Conservation (phyloP, 2,888 invertebrate species). For the Lepidonotus clava region DNA sequence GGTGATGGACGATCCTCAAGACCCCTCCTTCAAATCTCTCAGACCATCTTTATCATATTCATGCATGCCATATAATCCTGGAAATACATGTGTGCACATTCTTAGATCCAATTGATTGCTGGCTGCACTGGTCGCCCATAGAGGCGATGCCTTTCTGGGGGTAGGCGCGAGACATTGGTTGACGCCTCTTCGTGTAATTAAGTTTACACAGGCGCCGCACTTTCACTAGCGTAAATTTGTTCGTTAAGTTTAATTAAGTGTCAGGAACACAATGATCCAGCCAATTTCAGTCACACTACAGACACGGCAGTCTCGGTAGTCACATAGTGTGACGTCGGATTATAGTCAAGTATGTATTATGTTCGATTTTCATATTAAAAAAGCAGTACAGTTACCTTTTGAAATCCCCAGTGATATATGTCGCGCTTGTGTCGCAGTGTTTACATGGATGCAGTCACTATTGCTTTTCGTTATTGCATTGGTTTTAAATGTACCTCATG, state of each 20-base stretch:
- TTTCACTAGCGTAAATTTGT: not conserved
- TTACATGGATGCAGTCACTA: no score
- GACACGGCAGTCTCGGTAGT: no score
- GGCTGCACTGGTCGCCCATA: not conserved
- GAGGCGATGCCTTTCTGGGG: not conserved
- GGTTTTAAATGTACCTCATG: no score
- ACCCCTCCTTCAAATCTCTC: not conserved
- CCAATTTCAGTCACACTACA: no score
- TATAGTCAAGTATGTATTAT: no score
- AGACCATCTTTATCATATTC: conserved; percentile 30
- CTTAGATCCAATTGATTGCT: conserved; percentile 31
- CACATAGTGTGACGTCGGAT: no score
- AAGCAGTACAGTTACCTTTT: no score
- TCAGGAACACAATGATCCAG: not conserved
- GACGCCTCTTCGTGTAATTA: not conserved
- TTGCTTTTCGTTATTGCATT: no score
- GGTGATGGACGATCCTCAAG: conserved; percentile 24
- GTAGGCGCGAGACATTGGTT: not conserved
- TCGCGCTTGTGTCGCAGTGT: no score
- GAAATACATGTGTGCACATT: conserved; percentile 48
- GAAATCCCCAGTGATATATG: no score
- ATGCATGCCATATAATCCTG: conserved; percentile 32
- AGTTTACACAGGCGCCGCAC: not conserved
- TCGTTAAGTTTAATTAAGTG: conserved; percentile 38
- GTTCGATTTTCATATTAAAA: no score